Evolutionary conservation across 2,113 vertebrate species (phyloP).

Genomic region (Pimephales promelas): DNA sequence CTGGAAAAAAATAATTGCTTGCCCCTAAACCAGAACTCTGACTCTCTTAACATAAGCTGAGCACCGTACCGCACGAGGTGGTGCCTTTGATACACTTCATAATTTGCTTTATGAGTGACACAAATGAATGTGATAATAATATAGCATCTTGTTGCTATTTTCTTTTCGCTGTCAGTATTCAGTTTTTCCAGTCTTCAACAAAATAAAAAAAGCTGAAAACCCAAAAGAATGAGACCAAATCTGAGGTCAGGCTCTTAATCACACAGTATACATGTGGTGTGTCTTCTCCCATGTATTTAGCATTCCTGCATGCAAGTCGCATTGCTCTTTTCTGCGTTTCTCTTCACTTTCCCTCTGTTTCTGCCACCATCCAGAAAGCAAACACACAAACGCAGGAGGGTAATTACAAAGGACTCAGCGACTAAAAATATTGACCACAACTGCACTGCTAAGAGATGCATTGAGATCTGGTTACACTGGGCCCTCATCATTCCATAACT

Average conservation of each 20-base stretch:
- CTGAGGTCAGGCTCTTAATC: constrained; percentile 65
- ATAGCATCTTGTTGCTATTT: not conserved
- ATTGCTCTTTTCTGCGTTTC: constrained; percentile 53
- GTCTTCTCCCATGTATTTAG: constrained; percentile 70
- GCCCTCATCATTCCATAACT: constrained; percentile 5
- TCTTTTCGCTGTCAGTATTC: not conserved
- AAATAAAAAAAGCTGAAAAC: constrained; percentile 50
- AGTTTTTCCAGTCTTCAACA: not conserved
- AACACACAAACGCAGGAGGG: constrained; percentile 50
- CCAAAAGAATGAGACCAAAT: constrained; percentile 57
- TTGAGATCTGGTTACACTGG: constrained; percentile 26
- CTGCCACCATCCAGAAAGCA: constrained; percentile 35
- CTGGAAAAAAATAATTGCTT: not conserved
- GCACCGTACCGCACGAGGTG: not conserved
- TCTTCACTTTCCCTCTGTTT: constrained; percentile 20
- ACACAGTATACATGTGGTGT: constrained; percentile 53
- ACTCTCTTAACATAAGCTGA: too few relatives aligned
- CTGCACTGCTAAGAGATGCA: constrained; percentile 29
- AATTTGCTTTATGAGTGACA: not conserved
- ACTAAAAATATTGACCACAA: constrained; percentile 72
- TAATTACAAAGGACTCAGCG: constrained; percentile 72
- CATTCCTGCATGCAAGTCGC: constrained; percentile 65
- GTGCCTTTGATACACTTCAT: not conserved
- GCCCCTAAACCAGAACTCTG: not conserved
- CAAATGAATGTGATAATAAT: not conserved